phyloP scores from a whole-genome alignment of 2,888 invertebrate genomes.

The Nasonovia ribisnigri region DNA sequence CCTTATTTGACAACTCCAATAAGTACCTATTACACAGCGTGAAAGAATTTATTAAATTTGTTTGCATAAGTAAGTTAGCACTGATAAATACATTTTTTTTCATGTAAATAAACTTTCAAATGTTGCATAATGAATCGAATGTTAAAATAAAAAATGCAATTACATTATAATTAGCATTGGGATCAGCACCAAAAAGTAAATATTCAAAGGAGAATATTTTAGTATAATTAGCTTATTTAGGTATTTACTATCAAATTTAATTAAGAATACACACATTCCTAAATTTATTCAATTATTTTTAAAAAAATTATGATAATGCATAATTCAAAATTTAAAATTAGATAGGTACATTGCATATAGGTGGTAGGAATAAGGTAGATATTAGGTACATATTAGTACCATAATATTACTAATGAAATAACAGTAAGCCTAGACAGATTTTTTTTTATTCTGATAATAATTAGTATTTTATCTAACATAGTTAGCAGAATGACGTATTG shows the following conservation, averaged over 20 bases:
- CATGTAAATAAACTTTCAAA: conserved; percentile 7
- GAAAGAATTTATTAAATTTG: background rate
- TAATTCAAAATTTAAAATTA: background rate
- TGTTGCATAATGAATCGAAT: background rate
- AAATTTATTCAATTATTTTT: background rate
- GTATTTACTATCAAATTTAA: background rate
- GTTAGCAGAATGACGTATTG: background rate
- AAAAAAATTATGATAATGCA: background rate
- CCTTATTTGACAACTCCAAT: background rate
- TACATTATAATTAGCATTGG: background rate
- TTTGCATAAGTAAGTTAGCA: background rate
- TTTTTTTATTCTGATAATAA: background rate
- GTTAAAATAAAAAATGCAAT: background rate
- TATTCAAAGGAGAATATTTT: background rate
- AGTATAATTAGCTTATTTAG: background rate
- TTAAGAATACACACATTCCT: background rate
- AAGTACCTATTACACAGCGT: background rate
- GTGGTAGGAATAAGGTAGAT: background rate
- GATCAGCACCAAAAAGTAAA: background rate
- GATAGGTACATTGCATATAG: background rate
- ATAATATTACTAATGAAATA: background rate
- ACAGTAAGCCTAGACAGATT: background rate
- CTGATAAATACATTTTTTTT: background rate
- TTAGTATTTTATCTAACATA: conserved; percentile 16
- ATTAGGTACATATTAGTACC: background rate